Percentiles rank a stretch among this genome's conserved stretches.
Evolutionary conservation across 2,888 invertebrate genomes (phyloP).

Genomic region (Boloria euphrosyne): DNA sequence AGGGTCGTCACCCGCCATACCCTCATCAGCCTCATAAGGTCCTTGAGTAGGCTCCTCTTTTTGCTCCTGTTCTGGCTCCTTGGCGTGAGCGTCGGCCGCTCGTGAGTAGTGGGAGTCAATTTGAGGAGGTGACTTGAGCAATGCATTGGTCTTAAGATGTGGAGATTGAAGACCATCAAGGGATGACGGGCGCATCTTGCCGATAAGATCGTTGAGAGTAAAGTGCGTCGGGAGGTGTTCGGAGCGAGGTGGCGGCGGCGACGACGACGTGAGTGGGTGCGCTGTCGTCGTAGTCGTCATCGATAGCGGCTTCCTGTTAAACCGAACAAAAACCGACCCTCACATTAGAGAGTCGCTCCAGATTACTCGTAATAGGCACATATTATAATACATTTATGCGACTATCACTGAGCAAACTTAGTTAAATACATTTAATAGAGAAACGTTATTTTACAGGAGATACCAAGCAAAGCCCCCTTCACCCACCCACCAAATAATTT

Average conservation of each 20-base stretch:
- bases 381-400: conserved; percentile 17
- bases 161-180: conserved; percentile 77
- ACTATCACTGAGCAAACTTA: conserved; percentile 14
- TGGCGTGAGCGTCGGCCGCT: conserved; percentile 72
- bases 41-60: conserved; percentile 82
- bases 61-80: conserved; percentile 65
- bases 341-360: conserved; percentile 62
- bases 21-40: conserved; percentile 83
- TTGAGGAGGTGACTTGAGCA: conserved; percentile 80
- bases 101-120: conserved; percentile 83
- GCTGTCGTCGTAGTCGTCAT: conserved; percentile 83
- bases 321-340: conserved; percentile 61
- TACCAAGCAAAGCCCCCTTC: conserved; percentile 84
- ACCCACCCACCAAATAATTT: conserved; percentile 81
- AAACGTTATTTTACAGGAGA: conserved; percentile 57
- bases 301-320: conserved; percentile 78
- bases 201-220: conserved; percentile 81
- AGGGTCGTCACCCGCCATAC: conserved; percentile 82
- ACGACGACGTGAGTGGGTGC: conserved; percentile 80
- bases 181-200: conserved; percentile 78
- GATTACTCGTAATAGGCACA: conserved; percentile 24
- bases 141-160: conserved; percentile 72
- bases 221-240: conserved; percentile 80
- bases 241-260: conserved; percentile 79
- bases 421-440: conserved; percentile 30